Evolutionary conservation across 2,888 invertebrate genomes (phyloP).

Genomic region (Conchocele bisecta): DNA sequence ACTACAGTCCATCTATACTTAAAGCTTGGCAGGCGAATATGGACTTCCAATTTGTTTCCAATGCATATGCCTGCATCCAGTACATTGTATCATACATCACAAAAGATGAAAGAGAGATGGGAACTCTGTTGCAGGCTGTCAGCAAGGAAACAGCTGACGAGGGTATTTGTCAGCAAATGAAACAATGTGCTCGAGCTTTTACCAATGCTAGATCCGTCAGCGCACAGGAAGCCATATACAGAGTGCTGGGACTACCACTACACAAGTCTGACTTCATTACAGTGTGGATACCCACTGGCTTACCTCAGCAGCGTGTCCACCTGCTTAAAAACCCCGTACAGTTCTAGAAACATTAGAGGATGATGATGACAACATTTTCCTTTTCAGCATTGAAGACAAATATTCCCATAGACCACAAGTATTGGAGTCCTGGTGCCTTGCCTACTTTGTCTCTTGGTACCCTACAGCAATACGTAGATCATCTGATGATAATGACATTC

Average conservation of each 20-base stretch:
- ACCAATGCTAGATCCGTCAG: not conserved
- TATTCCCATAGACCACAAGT: not conserved
- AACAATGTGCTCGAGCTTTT: conserved; percentile 11
- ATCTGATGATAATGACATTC: not conserved
- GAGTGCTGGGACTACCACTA: conserved; percentile 9
- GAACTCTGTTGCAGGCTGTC: not conserved
- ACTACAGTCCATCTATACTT: conserved; percentile 2
- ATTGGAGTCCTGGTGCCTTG: not conserved
- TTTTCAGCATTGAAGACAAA: not conserved
- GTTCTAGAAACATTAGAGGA: not conserved
- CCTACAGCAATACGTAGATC: not conserved
- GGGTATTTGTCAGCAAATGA: conserved; percentile 14
- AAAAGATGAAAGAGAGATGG: conserved; percentile 21
- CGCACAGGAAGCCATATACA: conserved; percentile 18
- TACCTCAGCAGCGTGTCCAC: conserved; percentile 3
- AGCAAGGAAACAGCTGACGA: not conserved
- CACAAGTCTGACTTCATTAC: conserved; percentile 7
- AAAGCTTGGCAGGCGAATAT: conserved; percentile 12
- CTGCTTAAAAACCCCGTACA: not conserved
- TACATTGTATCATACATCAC: conserved; percentile 16
- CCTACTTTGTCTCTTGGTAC: not conserved
- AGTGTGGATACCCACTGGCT: conserved; percentile 17
- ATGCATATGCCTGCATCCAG: conserved; percentile 23
- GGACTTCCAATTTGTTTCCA: conserved; percentile 11
- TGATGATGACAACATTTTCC: not conserved